Conservation (phyloP, 2,113 vertebrate species). For the Pongo pygmaeus region DNA sequence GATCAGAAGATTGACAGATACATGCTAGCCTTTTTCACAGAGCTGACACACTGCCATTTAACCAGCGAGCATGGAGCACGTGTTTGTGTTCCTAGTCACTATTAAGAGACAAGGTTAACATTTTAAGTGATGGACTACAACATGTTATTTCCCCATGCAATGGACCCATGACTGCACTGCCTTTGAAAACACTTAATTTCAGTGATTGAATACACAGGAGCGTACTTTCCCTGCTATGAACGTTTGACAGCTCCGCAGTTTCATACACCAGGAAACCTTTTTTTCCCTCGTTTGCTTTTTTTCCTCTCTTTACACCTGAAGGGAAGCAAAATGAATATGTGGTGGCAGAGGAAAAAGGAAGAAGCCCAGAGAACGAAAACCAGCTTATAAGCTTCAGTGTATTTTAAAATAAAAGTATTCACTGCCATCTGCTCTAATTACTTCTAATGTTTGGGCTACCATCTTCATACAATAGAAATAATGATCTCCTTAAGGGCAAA, state of each 20-base stretch:
- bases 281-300: conserved; percentile 70
- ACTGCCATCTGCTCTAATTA: conserved; percentile 87
- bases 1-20: conserved; percentile 76
- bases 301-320: conserved; percentile 79
- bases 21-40: conserved; percentile 73
- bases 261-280: conserved; percentile 79
- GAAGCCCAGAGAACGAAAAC: conserved; percentile 50
- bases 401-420: conserved; percentile 81
- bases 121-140: conserved; percentile 86
- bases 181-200: conserved; percentile 86
- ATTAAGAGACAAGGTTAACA: conserved; percentile 88
- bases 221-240: conserved; percentile 80
- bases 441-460: conserved; percentile 85
- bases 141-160: conserved; percentile 78
- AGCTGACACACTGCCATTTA: conserved; percentile 87
- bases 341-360: conserved; percentile 72
- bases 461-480: conserved; percentile 85
- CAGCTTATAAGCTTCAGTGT: conserved; percentile 74
- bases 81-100: conserved; percentile 81
- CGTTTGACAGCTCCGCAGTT: conserved; percentile 84
- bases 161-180: conserved; percentile 76
- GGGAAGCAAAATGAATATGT: conserved; percentile 77
- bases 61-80: conserved; percentile 77
- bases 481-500: conserved; percentile 85
- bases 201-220: conserved; percentile 84